Percentiles rank a stretch among this genome's conserved stretches.
These are phyloP conservation scores for Hirudo medicinalis DNA, from an alignment of 1,140 invertebrate species.

Conservation along the genomic window DNA sequence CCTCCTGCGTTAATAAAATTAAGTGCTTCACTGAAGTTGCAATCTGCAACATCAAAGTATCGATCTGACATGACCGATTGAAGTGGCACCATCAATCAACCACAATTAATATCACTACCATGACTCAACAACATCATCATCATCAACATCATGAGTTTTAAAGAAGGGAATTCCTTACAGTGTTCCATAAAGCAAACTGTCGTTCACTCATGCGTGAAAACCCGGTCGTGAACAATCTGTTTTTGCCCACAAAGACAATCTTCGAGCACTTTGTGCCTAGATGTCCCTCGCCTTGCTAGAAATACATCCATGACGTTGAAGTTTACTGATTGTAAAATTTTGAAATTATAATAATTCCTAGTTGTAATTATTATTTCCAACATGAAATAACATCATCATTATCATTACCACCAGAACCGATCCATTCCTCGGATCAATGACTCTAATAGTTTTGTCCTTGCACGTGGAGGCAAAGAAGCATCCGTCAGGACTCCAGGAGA, in stretches of 20 bases:
- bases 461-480: conserved; percentile 76
- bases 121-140: too few relatives aligned
- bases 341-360: background rate
- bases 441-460: conserved; percentile 76
- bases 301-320: background rate
- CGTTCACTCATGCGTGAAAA: conserved; percentile 78
- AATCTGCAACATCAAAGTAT: too few relatives aligned
- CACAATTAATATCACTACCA: too few relatives aligned
- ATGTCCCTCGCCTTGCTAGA: conserved; percentile 67
- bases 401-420: background rate
- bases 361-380: background rate
- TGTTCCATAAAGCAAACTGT: conserved; percentile 74
- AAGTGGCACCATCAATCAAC: too few relatives aligned
- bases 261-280: conserved; percentile 79
- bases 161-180: conserved; percentile 38
- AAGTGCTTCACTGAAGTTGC: too few relatives aligned
- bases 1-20: conserved; percentile 42
- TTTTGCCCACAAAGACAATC: conserved; percentile 67
- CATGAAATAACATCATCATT: background rate
- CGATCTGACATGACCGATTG: too few relatives aligned
- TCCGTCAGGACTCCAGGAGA: conserved; percentile 71
- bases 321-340: background rate
- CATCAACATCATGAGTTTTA: too few relatives aligned
- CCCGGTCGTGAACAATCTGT: conserved; percentile 68
- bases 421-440: conserved; percentile 75